Percentiles rank a stretch among this genome's conserved stretches.
phyloP scores from a whole-genome alignment of 2,888 invertebrate genomes.

The Aporophyla lueneburgensis region DNA sequence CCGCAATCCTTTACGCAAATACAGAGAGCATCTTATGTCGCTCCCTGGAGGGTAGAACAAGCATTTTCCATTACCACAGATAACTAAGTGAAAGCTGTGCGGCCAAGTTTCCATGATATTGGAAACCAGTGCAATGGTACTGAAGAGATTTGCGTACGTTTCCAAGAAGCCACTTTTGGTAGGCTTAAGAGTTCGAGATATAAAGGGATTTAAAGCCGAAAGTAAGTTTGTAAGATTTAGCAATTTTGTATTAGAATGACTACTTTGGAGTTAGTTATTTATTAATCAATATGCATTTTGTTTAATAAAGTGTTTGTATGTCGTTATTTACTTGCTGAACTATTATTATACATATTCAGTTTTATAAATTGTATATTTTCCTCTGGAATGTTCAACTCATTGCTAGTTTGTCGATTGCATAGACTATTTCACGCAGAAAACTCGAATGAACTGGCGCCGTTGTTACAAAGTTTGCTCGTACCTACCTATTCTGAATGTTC shows the following conservation, averaged over 20 bases:
- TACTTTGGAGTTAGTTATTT: conserved; percentile 12
- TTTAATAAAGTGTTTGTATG: neutral
- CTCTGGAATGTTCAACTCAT: neutral
- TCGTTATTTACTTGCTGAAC: neutral
- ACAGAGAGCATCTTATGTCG: conserved; percentile 34
- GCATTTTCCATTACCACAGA: conserved; percentile 61
- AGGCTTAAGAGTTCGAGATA: conserved; percentile 15
- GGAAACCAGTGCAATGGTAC: conserved; percentile 45
- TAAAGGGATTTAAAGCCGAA: conserved; percentile 9
- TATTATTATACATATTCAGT: neutral
- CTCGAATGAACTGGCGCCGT: neutral
- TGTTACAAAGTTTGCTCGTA: neutral
- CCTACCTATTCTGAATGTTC: neutral
- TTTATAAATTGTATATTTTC: neutral
- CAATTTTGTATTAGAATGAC: neutral
- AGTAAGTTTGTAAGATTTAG: conserved; percentile 19
- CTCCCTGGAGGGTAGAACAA: conserved; percentile 51
- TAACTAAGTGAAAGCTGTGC: conserved; percentile 49
- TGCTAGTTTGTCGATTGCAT: neutral
- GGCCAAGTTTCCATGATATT: conserved; percentile 47
- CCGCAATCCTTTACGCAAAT: conserved; percentile 53
- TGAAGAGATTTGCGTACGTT: conserved; percentile 37
- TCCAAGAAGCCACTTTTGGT: conserved; percentile 12
- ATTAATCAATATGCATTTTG: neutral
- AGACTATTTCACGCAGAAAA: neutral